A percentile compares a stretch with the other conserved stretches of the same genome.
Evolutionary conservation across 1,140 invertebrate species (phyloP).

Genomic region (Zaprionus ornatus): DNA sequence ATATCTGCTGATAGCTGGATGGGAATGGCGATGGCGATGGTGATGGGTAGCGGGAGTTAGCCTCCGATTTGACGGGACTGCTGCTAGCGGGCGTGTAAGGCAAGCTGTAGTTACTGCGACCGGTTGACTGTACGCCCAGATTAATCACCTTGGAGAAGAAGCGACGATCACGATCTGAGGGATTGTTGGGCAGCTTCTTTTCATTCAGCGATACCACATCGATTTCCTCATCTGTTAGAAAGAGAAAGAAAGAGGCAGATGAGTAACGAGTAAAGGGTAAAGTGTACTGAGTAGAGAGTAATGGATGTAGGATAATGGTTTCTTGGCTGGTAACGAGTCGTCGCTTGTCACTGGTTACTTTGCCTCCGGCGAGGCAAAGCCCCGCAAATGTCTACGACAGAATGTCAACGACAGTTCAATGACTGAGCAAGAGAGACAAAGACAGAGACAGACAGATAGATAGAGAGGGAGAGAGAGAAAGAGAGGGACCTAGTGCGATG

Average conservation of each 20-base stretch:
- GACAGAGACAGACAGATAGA: not conserved
- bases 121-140: conserved; percentile 52
- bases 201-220: conserved; percentile 90
- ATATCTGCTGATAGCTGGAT: not conserved
- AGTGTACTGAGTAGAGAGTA: not conserved
- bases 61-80: conserved; percentile 76
- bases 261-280: not conserved
- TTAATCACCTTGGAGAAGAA: conserved; percentile 84
- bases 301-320: not conserved
- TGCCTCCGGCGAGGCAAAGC: conserved; percentile 14
- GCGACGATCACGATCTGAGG: conserved; percentile 86
- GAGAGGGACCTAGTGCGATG: conserved; percentile 13
- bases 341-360: not conserved
- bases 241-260: not conserved
- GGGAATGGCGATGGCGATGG: conserved; percentile 63
- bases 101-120: conserved; percentile 46
- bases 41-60: conserved; percentile 68
- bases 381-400: conserved; percentile 32
- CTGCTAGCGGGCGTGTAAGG: conserved; percentile 79
- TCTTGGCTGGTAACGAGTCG: not conserved
- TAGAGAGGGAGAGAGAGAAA: not conserved
- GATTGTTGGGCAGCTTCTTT: conserved; percentile 87
- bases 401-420: conserved; percentile 56
- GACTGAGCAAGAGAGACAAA: conserved; percentile 11
- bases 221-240: conserved; percentile 91